Evolutionary conservation across 1,140 invertebrate species (phyloP), one percentile per base, ranked within the genome.

Genomic region (Drosophila oshimai): DNA sequence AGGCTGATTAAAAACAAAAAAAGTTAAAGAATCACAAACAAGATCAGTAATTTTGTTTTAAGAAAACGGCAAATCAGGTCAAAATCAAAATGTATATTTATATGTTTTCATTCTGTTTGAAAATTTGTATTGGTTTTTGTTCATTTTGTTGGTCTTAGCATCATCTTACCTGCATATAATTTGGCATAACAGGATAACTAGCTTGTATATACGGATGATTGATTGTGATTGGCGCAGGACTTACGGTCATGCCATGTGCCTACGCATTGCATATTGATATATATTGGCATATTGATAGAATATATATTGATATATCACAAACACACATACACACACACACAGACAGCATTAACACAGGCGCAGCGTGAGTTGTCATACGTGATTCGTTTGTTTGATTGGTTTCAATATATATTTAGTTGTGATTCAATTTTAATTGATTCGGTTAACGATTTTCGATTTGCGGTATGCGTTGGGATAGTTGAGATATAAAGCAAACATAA

Each of bases 211-310:
- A 91, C 88, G 88, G 89, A 91, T 91, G 90, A 88, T 90, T 91
- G 78, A 91, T 89, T 86, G 90, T 91, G 90, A 91, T 89, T 89
- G 90, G 90, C 89, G 90, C 90, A 84, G 90, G 90, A 91, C 89
- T 91, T 83, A 91, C 90, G 67, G 90, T 91, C 90, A 91, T 91
- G 79, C 90, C 90, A 89, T 91, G 90, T 89, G 90, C 90, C 90
- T 91, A 84, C 39, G 54, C 61, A 45, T 71, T 64, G 34, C 49
- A 64, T 68, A 70, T 60, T 55, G 53, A 58, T 50, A 58, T 71
- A 68, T 76, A 60, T 78, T 62, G 55, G 46, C 71, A 51, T 45
- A 36, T 67, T 54, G 51, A 60, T 77, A 68, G 54, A 50, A 80
- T 65, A 53, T 71, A 69, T 72, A 68, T 62, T 34, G 64, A 73